Evolutionary conservation across 2,888 invertebrate species (phyloP).

Genomic region (Hirtodrosophila duncani): DNA sequence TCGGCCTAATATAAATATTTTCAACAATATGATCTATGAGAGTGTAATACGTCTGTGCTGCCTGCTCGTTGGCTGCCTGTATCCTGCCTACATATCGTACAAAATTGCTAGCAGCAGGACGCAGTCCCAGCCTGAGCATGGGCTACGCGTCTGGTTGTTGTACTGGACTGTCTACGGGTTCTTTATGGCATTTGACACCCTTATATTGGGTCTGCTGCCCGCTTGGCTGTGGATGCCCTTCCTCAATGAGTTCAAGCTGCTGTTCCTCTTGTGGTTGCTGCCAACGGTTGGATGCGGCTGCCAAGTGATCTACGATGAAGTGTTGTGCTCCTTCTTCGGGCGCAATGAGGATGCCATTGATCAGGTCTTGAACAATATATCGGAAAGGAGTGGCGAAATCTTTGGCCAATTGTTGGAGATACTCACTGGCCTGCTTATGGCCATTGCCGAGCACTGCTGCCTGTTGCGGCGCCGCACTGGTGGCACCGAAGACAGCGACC

Average conservation of each 20-base stretch:
- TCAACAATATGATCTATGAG: constrained; percentile 32
- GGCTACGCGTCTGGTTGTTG: constrained; percentile 94
- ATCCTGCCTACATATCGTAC: constrained; percentile 87
- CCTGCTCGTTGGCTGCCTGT: constrained; percentile 92
- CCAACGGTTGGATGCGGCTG: constrained; percentile 96
- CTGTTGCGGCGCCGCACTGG: constrained; percentile 12
- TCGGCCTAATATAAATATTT: neutral
- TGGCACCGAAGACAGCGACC: neutral
- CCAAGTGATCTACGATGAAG: constrained; percentile 93
- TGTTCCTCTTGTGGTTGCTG: constrained; percentile 94
- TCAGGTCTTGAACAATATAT: neutral
- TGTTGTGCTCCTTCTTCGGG: constrained; percentile 94
- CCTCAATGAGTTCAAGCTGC: constrained; percentile 97
- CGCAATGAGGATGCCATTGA: constrained; percentile 85
- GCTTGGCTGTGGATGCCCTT: constrained; percentile 97
- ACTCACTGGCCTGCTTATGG: constrained; percentile 11
- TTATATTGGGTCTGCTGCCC: constrained; percentile 94
- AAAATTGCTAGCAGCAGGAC: constrained; percentile 96
- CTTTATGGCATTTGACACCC: constrained; percentile 93
- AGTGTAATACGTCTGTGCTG: constrained; percentile 3
- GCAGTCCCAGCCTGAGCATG: constrained; percentile 83
- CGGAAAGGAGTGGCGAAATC: neutral
- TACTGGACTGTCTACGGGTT: constrained; percentile 99
- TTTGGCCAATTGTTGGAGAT: constrained; percentile 24
- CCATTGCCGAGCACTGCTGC: constrained; percentile 30